Evolutionary conservation across 1,140 invertebrate species (phyloP).

Genomic region (Megalopta genalis): DNA sequence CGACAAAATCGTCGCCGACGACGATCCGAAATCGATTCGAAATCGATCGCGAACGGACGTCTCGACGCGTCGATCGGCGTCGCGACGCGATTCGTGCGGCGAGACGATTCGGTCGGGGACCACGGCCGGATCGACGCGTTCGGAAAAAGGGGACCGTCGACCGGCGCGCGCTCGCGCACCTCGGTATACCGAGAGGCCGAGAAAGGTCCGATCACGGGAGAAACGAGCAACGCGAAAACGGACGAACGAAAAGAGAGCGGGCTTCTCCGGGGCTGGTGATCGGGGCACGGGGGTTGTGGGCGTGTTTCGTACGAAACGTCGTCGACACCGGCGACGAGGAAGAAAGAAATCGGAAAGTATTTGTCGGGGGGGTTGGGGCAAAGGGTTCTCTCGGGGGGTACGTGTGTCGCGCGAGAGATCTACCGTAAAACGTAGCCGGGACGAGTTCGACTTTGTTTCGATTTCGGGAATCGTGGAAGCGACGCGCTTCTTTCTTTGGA

Average conservation of each 20-base stretch:
- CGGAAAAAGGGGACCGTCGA: background rate
- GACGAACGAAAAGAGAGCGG: constrained; percentile 44
- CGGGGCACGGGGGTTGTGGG: background rate
- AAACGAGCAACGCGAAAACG: constrained; percentile 54
- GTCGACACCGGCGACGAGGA: constrained; percentile 38
- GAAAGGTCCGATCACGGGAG: constrained; percentile 43
- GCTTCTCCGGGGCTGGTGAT: background rate
- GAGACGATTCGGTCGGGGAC: too few species aligned
- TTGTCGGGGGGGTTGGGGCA: background rate
- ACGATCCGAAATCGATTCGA: too few species aligned
- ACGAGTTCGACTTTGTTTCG: constrained; percentile 59
- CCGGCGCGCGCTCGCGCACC: constrained; percentile 37
- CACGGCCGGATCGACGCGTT: too few species aligned
- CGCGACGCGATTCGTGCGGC: too few species aligned
- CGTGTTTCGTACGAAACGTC: background rate
- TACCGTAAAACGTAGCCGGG: constrained; percentile 63
- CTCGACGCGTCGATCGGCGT: too few species aligned
- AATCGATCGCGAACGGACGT: too few species aligned
- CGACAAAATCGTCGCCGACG: too few species aligned
- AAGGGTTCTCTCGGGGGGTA: background rate
- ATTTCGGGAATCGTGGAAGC: constrained; percentile 25
- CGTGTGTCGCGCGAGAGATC: constrained; percentile 36
- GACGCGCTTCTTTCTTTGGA: background rate
- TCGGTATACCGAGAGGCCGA: constrained; percentile 37
- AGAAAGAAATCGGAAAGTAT: constrained; percentile 42